Evolutionary conservation across 2,888 invertebrate genomes (phyloP).

Genomic region (Phyto melanocephala): DNA sequence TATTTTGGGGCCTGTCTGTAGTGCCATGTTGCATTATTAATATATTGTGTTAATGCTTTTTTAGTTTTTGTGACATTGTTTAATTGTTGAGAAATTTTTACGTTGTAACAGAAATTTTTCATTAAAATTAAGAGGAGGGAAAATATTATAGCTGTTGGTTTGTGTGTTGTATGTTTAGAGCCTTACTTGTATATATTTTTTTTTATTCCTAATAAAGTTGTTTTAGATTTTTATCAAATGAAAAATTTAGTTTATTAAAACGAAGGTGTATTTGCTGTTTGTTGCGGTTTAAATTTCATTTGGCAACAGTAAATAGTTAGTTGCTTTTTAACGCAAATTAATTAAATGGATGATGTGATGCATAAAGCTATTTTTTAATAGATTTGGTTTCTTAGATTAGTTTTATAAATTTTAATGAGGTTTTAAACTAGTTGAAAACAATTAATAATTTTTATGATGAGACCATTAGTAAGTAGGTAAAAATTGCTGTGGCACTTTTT

Average conservation of each 20-base stretch:
- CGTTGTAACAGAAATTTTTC: slow-evolving; percentile 24
- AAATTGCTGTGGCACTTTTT: not conserved
- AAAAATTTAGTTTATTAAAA: slow-evolving; percentile 43
- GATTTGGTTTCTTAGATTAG: slow-evolving; percentile 24
- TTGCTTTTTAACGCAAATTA: not conserved
- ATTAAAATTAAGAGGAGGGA: slow-evolving; percentile 24
- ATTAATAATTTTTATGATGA: slow-evolving; percentile 37
- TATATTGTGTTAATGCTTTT: slow-evolving; percentile 70
- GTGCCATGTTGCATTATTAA: slow-evolving; percentile 64
- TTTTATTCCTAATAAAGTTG: slow-evolving; percentile 44
- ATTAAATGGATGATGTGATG: not conserved
- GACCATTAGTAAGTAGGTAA: not conserved
- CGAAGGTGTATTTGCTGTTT: not conserved
- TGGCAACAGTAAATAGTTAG: not conserved
- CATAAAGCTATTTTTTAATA: slow-evolving; percentile 32
- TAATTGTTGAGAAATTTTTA: slow-evolving; percentile 59
- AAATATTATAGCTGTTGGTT: not conserved
- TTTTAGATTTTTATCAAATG: slow-evolving; percentile 58
- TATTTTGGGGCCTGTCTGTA: slow-evolving; percentile 63
- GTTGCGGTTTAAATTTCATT: not conserved
- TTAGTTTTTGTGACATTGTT: slow-evolving; percentile 67
- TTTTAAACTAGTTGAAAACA: slow-evolving; percentile 27
- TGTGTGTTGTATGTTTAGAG: slow-evolving; percentile 9
- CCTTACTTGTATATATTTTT: not conserved
- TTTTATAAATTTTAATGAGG: not conserved